Evolutionary conservation across 2,888 invertebrate genomes (phyloP).

Genomic region (Xiphydria camelus): DNA sequence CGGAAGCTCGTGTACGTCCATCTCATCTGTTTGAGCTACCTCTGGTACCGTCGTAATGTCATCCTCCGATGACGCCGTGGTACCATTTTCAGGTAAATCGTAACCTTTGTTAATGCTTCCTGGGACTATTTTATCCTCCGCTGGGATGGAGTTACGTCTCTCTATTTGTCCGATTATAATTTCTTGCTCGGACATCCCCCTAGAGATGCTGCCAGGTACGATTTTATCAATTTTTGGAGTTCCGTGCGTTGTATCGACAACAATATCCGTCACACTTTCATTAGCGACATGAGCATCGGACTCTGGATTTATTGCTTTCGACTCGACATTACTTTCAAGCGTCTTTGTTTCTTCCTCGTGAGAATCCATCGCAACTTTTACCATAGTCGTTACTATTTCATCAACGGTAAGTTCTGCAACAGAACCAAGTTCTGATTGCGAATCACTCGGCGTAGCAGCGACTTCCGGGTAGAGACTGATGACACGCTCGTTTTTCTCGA

Average conservation of each 20-base stretch:
- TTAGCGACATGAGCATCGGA: neutral
- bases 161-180: neutral
- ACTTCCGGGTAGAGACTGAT: no score
- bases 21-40: neutral
- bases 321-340: neutral
- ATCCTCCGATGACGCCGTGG: neutral
- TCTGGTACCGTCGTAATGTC: neutral
- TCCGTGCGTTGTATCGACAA: neutral
- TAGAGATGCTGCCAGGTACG: conserved; percentile 13
- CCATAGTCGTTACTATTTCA: conserved; percentile 27
- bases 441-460: no score
- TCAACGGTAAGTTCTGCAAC: conserved; percentile 30
- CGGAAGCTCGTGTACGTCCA: no score
- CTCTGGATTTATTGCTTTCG: neutral
- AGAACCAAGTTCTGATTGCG: no score
- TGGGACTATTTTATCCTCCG: conserved; percentile 24
- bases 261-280: neutral
- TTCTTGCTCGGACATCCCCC: conserved; percentile 17
- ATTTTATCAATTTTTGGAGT: conserved; percentile 14
- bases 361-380: conserved; percentile 4
- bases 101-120: conserved; percentile 22
- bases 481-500: neutral
- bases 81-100: conserved; percentile 1
- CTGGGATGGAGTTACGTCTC: conserved; percentile 12
- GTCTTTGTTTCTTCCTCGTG: neutral